Percentiles rank a stretch among this genome's conserved stretches.
These are phyloP conservation scores for Romanomermis culicivorax DNA, from an alignment of 2,888 invertebrate genomes.

Conservation along the genomic window DNA sequence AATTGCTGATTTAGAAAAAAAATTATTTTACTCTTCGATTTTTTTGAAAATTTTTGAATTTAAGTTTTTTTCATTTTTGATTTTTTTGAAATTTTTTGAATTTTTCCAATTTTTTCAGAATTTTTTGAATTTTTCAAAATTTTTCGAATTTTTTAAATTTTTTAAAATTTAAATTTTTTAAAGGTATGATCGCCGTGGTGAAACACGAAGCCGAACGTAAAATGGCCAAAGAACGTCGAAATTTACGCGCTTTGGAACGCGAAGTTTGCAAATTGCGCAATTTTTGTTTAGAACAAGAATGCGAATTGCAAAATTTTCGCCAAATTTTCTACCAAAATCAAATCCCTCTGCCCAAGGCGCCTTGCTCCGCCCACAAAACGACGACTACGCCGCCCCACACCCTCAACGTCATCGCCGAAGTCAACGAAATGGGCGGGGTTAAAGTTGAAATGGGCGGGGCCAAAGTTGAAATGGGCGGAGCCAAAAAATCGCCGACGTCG, in stretches of 20 bases:
- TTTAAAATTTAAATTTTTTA: no score
- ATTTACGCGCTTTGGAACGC: conserved; percentile 10
- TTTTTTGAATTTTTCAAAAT: no score
- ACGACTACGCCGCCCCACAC: conserved; percentile 4
- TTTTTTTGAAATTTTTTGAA: no score
- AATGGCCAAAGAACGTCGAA: conserved; percentile 10
- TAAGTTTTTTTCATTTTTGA: no score
- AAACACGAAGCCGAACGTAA: conserved; percentile 8
- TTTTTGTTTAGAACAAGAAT: conserved; percentile 12
- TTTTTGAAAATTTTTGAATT: no score
- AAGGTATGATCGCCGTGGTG: conserved; percentile 10
- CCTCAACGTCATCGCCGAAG: conserved; percentile 11
- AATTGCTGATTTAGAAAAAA: no score
- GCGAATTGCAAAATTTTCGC: conserved; percentile 9
- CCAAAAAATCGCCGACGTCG: no score
- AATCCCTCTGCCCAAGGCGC: conserved; percentile 9
- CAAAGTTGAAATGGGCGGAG: no score
- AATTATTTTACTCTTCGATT: no score
- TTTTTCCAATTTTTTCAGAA: no score
- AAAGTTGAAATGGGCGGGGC: no score
- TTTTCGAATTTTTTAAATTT: no score
- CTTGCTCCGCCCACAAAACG: not conserved
- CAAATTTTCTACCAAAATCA: conserved; percentile 7
- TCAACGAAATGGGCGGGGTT: conserved; percentile 5
- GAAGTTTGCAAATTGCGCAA: conserved; percentile 11